Percentiles rank a stretch among this genome's conserved stretches.
These are phyloP conservation scores for Mus musculus DNA, from an alignment of 2,113 vertebrate genomes.

Conservation along the genomic window DNA sequence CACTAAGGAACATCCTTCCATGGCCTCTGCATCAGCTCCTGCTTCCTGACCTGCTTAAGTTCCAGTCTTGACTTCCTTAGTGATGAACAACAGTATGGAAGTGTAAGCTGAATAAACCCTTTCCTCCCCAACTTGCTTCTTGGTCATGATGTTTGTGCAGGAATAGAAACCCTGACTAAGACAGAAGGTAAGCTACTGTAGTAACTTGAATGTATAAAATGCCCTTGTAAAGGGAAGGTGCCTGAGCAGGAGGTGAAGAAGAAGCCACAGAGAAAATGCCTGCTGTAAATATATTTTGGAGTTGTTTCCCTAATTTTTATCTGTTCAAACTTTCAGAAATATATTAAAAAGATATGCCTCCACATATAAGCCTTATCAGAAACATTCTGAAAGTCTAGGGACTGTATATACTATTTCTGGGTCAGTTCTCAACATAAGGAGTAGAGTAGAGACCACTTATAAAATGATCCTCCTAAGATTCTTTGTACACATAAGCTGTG, in stretches of 20 bases:
- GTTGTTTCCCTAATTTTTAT: neutral
- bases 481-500: neutral
- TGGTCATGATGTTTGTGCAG: no score
- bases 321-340: conserved; percentile 23
- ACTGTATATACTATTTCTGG: neutral
- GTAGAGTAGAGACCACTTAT: neutral
- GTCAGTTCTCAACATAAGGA: neutral
- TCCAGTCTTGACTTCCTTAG: no score
- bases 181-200: neutral
- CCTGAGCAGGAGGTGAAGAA: neutral
- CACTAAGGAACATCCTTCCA: no score
- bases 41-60: no score
- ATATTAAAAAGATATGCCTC: neutral
- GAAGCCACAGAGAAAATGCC: neutral
- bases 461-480: neutral
- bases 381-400: neutral
- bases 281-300: neutral
- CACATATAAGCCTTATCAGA: neutral
- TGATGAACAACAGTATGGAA: no score
- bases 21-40: no score
- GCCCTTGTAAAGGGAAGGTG: neutral
- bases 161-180: no score
- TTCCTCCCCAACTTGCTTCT: no score
- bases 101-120: no score
- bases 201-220: neutral